Conservation (phyloP, 2,113 vertebrate genomes). For the Rallus limicola region DNA sequence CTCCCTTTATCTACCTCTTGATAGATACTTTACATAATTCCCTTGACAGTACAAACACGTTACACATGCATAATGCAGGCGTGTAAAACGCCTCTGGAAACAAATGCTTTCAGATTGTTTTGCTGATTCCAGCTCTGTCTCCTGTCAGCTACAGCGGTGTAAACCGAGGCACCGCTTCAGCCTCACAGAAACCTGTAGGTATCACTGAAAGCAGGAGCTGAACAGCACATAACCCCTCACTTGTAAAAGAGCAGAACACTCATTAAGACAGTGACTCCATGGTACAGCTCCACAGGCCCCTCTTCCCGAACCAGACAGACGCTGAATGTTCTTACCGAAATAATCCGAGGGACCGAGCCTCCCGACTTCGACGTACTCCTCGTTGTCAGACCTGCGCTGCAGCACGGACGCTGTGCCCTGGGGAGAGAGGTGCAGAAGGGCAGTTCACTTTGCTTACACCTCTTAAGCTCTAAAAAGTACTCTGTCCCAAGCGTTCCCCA, state of each 20-base stretch:
- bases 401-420: conserved; percentile 95
- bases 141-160: conserved; percentile 2
- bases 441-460: not conserved
- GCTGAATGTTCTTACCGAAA: conserved; percentile 85
- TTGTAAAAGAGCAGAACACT: not conserved
- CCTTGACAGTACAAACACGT: conserved; percentile 43
- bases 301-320: not conserved
- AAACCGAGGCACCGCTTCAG: not conserved
- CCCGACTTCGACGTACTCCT: conserved; percentile 95
- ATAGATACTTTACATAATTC: conserved; percentile 50
- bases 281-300: not conserved
- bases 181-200: not conserved
- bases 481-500: not conserved
- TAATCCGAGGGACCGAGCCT: conserved; percentile 96
- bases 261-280: not conserved
- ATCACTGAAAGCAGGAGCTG: not conserved
- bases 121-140: conserved; percentile 39
- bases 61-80: conserved; percentile 61
- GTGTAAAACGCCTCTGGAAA: conserved; percentile 54
- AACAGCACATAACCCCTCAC: not conserved
- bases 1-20: not conserved
- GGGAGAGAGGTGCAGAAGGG: not conserved
- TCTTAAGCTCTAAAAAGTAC: not conserved
- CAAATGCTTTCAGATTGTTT: conserved; percentile 40
- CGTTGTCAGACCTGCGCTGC: conserved; percentile 93